Evolutionary conservation across 2,797 vertebrate species (phyloP), one percentile per base, ranked within the genome.

Genomic region (Halcyon badia): DNA sequence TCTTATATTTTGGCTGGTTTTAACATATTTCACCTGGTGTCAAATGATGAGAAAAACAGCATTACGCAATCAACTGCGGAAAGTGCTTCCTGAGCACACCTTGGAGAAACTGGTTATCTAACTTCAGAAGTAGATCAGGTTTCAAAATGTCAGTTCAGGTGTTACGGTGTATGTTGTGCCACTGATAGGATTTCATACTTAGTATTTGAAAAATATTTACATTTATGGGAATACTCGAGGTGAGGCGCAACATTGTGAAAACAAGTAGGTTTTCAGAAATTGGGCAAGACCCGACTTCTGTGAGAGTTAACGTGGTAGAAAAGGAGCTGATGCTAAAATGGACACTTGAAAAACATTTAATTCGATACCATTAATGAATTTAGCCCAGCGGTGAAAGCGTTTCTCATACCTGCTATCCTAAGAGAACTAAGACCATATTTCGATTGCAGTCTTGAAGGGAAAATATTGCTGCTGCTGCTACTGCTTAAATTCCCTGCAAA

Each of bases 51-150:
- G 77, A 79, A 89, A 54, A 82, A 82, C 24, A 1, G 0, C 30
- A 33, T 77, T 77, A 54, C 24, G 18, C 48, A 41, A 9, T 56
- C 11, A 6, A 0, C 16, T 60, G 31, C 0, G 0, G 42, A 51
- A 93, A 33, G 33, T 64, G 77, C 42, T 93, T 91, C 10, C 2
- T 84, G 65, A 73, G 39, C 73, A 52, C 14, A 13, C 5, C 56
- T 46, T 62, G 46, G n/a, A 66, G 66, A 76, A 84, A 31, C 66
- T 37, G n/a, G 35, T 79, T 94, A 72, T 66, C 7, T 2, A 49
- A 12, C 73, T 68, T 89, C 51, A 84, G 46, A 19, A 69, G n/a
- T 25, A 76, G 85, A 22, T 91, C 37, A 33, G n/a, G 61, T 70
- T 88, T 82, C 60, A 66, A 0, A 0, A 12, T 70, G n/a, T 30